phyloP scores from a whole-genome alignment of 2,797 vertebrate genomes.

The Aphelocoma californica region DNA sequence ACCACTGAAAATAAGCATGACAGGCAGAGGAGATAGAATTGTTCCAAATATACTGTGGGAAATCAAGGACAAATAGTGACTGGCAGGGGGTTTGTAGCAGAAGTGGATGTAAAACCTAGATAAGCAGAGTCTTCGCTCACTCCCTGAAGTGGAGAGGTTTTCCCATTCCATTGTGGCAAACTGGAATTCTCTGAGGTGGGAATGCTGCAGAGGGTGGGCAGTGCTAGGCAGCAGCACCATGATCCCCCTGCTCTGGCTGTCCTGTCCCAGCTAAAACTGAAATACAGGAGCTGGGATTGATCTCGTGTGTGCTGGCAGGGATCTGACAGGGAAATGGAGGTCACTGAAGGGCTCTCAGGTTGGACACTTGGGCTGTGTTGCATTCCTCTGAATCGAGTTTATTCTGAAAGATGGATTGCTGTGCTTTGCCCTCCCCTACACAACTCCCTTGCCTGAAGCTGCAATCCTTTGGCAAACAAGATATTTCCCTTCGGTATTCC shows the following conservation, averaged over 20 bases:
- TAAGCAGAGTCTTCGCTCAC: background rate
- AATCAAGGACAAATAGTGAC: background rate
- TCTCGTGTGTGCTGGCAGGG: background rate
- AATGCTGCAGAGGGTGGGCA: background rate
- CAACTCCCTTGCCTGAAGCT: background rate
- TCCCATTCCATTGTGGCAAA: accelerated
- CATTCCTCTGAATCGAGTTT: background rate
- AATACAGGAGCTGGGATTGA: background rate
- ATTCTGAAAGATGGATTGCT: background rate
- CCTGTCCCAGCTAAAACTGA: accelerated
- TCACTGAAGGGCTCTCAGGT: background rate
- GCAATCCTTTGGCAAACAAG: background rate
- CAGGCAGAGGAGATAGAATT: background rate
- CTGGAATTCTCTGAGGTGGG: background rate
- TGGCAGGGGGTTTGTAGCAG: background rate
- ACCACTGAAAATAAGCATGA: background rate
- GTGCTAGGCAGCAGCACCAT: accelerated
- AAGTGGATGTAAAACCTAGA: background rate
- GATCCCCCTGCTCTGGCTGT: background rate
- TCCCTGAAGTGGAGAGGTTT: background rate
- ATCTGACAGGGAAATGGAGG: background rate
- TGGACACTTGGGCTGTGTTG: background rate
- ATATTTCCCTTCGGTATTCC: background rate
- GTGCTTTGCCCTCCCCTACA: background rate
- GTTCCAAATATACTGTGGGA: background rate